Evolutionary conservation across 2,113 vertebrate genomes (phyloP), one percentile per base, ranked within the genome.

Genomic region (Callocephalon fimbriatum): DNA sequence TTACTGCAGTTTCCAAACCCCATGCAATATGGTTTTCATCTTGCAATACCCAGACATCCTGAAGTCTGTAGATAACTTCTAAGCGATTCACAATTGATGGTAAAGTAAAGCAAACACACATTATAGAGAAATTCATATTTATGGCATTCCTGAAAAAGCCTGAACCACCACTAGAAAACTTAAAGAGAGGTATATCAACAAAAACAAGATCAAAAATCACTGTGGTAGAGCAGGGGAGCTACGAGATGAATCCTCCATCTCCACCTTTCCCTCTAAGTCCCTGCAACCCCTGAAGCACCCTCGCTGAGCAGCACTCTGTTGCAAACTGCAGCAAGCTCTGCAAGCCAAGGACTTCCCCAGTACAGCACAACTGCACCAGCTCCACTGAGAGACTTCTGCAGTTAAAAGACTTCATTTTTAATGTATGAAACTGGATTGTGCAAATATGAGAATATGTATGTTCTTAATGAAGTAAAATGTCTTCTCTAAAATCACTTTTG

Each of bases 61-160:
- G 19, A 74, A 40, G 48, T 11, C 44, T 53, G 44, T 3, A 58
- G 21, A 13, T n/a, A 6, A 88, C 50, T 75, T 63, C 17, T 40
- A 68, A 58, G 53, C 0, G 0, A 88, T 35, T 35, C 53, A 38
- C 23, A 38, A 23, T 4, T 0, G 1, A 79, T 32, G 29, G 47
- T 15, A n/a, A 61, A 44, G 32, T 56, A 74, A 84, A 58, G 27
- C 15, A 63, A 80, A 51, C 22, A n/a, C 22, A 37, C 9, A 19
- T 45, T 48, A 35, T 4, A 71, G 44, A 87, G 72, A 62, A 87
- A 67, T 35, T 29, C 0, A 0, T 62, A 61, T 44, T 72, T 38
- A 32, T 26, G 32, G 50, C 32, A 38, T 27, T 67, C 37, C 66
- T 35, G 21, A 62, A 44, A n/a, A 77, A 53, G 53, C 37, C 47